Percentiles rank a stretch among this genome's conserved stretches.
phyloP scores from a whole-genome alignment of 2,888 invertebrate genomes.

The Ariolimax columbianus region DNA sequence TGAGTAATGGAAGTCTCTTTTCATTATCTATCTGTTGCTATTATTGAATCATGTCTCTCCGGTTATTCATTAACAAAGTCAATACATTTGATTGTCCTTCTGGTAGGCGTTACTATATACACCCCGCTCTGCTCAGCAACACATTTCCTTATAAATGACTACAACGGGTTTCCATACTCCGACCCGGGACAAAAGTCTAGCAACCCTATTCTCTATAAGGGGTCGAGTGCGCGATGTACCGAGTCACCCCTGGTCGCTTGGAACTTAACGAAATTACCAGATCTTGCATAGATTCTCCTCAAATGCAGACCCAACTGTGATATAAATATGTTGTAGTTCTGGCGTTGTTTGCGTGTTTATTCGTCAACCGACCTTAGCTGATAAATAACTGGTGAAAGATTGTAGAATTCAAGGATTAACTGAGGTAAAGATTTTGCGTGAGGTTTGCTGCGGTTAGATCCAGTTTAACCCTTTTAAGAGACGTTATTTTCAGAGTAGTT shows the following conservation, averaged over 20 bases:
- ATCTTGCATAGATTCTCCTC: neutral
- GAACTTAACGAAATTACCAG: neutral
- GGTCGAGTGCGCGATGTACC: constrained; percentile 34
- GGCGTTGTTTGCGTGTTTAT: neutral
- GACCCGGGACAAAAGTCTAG: constrained; percentile 4
- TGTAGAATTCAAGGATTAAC: neutral
- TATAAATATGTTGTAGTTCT: neutral
- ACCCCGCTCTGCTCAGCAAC: no score
- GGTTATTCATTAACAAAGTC: no score
- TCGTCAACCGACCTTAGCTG: neutral
- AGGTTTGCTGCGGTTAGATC: no score
- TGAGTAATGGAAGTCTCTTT: no score
- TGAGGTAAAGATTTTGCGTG: neutral
- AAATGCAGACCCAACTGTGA: neutral
- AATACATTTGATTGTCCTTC: no score
- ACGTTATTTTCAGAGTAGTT: no score
- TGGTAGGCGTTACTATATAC: no score
- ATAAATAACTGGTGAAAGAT: neutral
- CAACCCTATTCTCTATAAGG: constrained; percentile 25
- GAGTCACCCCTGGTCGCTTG: constrained; percentile 28
- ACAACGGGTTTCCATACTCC: neutral
- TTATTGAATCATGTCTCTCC: no score
- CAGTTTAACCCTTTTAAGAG: no score
- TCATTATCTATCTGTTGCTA: no score
- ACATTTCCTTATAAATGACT: neutral